Evolutionary conservation across 2,888 invertebrate genomes (phyloP).

Genomic region (Tenthredo amoena): DNA sequence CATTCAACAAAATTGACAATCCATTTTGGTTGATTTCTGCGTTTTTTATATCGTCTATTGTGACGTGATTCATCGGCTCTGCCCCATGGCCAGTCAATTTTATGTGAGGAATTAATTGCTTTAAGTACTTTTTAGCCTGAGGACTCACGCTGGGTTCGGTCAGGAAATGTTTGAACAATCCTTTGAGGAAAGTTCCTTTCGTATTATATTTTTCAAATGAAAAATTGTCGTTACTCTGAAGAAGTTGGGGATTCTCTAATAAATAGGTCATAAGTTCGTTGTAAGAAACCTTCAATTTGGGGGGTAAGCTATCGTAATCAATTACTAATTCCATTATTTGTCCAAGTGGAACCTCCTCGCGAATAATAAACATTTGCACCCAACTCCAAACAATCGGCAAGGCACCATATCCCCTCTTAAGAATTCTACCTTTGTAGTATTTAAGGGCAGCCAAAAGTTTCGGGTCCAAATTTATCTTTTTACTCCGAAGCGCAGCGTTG

Average conservation of each 20-base stretch:
- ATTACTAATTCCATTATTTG: conserved; percentile 57
- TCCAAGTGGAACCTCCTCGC: conserved; percentile 51
- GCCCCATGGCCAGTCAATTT: conserved; percentile 54
- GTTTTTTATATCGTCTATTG: neutral
- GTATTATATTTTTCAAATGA: conserved; percentile 57
- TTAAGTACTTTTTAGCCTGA: conserved; percentile 51
- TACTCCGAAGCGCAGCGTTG: conserved; percentile 44
- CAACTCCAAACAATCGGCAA: conserved; percentile 54
- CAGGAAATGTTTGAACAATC: conserved; percentile 54
- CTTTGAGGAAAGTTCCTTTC: conserved; percentile 58
- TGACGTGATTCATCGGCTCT: conserved; percentile 31
- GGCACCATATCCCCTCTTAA: conserved; percentile 44
- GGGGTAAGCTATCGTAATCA: conserved; percentile 57
- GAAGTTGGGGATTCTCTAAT: conserved; percentile 56
- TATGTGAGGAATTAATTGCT: conserved; percentile 55
- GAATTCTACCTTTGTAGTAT: conserved; percentile 56
- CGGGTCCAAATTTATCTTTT: conserved; percentile 29
- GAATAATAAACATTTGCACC: conserved; percentile 47
- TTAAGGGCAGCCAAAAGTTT: conserved; percentile 42
- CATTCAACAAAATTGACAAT: neutral
- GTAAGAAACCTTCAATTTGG: conserved; percentile 56
- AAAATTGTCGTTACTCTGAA: conserved; percentile 59
- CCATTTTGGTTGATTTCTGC: neutral
- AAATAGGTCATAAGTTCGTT: conserved; percentile 59
- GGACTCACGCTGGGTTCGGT: conserved; percentile 42